Evolutionary conservation across 2,797 vertebrate species (phyloP).

Genomic region (Centroberyx gerrardi): DNA sequence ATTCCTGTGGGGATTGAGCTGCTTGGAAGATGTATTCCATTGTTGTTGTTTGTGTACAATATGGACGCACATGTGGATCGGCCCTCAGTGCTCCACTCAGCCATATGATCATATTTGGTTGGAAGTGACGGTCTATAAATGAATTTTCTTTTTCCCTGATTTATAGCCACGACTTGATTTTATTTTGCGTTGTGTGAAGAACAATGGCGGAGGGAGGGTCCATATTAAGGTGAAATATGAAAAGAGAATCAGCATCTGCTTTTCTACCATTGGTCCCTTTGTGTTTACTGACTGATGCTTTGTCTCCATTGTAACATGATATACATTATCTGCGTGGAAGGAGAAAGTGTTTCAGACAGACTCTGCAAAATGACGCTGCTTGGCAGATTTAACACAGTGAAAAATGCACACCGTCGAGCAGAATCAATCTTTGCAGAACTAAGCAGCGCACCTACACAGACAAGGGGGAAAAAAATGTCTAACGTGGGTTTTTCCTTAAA

Average conservation of each 20-base stretch:
- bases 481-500: slow-evolving; percentile 47
- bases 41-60: slow-evolving; percentile 74
- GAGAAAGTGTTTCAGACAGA: neutral
- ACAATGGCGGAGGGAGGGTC: neutral
- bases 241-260: slow-evolving; percentile 7
- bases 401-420: slow-evolving; percentile 55
- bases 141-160: slow-evolving; percentile 27
- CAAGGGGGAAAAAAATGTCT: slow-evolving; percentile 15
- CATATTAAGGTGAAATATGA: slow-evolving; percentile 6
- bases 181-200: neutral
- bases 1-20: slow-evolving; percentile 64
- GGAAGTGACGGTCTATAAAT: slow-evolving; percentile 31
- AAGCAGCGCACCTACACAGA: slow-evolving; percentile 58
- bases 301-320: slow-evolving; percentile 3
- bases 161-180: slow-evolving; percentile 27
- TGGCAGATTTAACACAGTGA: slow-evolving; percentile 9
- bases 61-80: slow-evolving; percentile 43
- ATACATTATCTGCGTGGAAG: neutral
- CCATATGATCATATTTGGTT: slow-evolving; percentile 34
- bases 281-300: slow-evolving; percentile 19
- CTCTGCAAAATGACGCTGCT: neutral
- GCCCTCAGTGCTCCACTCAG: slow-evolving; percentile 1
- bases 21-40: slow-evolving; percentile 69
- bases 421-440: slow-evolving; percentile 51
- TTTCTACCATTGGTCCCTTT: slow-evolving; percentile 14